Base-by-base conservation (phyloP, 2,888 invertebrate genomes). In the Suillia variegata region DNA sequence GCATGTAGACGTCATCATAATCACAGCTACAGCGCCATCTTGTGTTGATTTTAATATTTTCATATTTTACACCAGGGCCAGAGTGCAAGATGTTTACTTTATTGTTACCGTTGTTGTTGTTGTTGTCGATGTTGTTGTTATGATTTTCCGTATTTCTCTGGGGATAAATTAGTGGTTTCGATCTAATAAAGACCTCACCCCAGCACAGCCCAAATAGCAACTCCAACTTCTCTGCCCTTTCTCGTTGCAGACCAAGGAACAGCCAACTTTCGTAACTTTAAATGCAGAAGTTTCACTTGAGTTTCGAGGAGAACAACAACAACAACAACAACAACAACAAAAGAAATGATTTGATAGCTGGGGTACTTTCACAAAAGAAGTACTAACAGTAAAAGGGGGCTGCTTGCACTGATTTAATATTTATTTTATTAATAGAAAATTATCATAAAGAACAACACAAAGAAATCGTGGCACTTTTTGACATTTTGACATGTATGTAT, bases 401-500 rank as follows among this genome's bases (percentile, higher is more conserved):
- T 5, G 61, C 72, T 45, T 5, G 61, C 72, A 64, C 70, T 73
- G 74, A 74, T 75, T 75, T 74, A 67, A 75, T 74, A 75, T 74
- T 75, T 74, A 74, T 74, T 74, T 75, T 74, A 74, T 74, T 74
- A 74, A 74, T 74, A 72, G 71, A 73, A 75, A 74, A 71, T 74
- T 71, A 72, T 66, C 71, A 71, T 74, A 74, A 70, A 73, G 73
- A 73, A 72, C 18, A 54, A 51, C n/a, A n/a, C n/a, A n/a, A n/a
- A n/a, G n/a, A n/a, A n/a, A n/a, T n/a, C n/a, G n/a, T n/a, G n/a
- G n/a, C n/a, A n/a, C n/a, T n/a, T 57, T 50, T 54, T 50, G 57
- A 61, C 55, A 58, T 53, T 55, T 53, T 56, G 55, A 59, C 48
- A 42, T 57, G 50, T 56, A 13, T 45, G 54, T 47, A 4, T 42